These are phyloP conservation scores for Gymnogyps californianus DNA, from an alignment of 2,113 vertebrate genomes.

Conservation along the genomic window DNA sequence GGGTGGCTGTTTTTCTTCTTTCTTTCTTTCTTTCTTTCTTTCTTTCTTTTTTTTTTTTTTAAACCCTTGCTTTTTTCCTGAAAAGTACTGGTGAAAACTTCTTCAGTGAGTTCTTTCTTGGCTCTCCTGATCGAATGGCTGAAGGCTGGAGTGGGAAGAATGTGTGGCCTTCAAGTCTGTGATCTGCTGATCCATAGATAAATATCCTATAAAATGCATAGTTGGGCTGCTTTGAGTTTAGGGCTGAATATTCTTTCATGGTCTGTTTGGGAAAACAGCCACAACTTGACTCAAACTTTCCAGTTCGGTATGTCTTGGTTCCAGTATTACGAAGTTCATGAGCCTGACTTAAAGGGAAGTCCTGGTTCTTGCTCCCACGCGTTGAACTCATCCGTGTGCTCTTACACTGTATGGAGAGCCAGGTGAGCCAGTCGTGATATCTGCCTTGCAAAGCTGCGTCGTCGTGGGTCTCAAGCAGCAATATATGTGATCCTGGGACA, in stretches of 20 bases:
- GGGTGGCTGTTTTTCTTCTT: not conserved
- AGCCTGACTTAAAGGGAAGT: not conserved
- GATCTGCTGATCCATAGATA: constrained; percentile 58
- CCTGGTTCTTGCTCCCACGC: not conserved
- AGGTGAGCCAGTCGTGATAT: not conserved
- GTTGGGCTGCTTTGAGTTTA: constrained; percentile 27
- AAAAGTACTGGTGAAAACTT: not conserved
- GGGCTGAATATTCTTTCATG: constrained; percentile 45
- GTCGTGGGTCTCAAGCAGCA: not conserved
- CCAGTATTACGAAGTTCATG: not conserved
- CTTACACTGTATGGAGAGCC: not conserved
- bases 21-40: not conserved
- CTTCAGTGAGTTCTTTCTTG: not conserved
- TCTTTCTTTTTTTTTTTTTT: not conserved
- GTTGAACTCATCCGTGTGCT: not conserved
- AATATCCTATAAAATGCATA: constrained; percentile 40
- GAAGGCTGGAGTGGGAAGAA: constrained; percentile 32
- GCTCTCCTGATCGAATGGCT: not conserved
- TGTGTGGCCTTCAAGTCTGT: constrained; percentile 33
- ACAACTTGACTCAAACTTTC: constrained; percentile 40
- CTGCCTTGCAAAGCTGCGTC: not conserved
- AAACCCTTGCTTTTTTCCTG: not conserved
- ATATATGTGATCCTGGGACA: not conserved
- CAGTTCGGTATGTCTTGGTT: not conserved
- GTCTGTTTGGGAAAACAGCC: constrained; percentile 34